phyloP scores from a whole-genome alignment of 2,888 invertebrate species.

The Athalia circularis region DNA sequence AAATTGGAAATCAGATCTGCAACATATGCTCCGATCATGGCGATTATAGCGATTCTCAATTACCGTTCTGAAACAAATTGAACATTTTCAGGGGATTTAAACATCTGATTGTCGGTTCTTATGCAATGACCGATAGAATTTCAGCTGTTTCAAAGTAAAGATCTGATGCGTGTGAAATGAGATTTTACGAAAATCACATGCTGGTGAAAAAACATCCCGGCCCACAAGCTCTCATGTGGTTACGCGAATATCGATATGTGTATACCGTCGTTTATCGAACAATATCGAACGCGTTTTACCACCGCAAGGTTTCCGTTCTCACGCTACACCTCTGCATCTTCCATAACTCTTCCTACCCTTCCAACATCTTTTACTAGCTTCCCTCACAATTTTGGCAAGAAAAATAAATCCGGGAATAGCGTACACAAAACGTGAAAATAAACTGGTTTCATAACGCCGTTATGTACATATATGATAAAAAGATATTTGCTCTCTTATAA shows the following conservation, averaged over 20 bases:
- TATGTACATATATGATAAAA: background rate
- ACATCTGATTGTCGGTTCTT: no score
- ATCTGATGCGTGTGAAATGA: background rate
- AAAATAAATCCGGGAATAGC: no score
- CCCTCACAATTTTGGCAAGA: background rate
- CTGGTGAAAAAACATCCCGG: background rate
- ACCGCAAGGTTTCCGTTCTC: background rate
- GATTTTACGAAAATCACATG: background rate
- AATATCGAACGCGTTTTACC: slow-evolving; percentile 50
- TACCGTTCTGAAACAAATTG: no score
- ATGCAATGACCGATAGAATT: no score
- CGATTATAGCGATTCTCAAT: no score
- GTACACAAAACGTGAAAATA: no score
- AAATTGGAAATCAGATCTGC: no score
- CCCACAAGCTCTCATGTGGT: slow-evolving; percentile 46
- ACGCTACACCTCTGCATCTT: background rate
- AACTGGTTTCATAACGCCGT: no score
- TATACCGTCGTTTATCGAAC: slow-evolving; percentile 51
- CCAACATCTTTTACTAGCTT: no score
- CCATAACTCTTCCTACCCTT: slow-evolving; percentile 5
- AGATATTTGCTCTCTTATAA: background rate
- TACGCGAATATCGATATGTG: background rate
- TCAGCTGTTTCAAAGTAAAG: no score
- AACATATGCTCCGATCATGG: no score
- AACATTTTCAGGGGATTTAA: no score